A percentile compares a stretch with the other conserved stretches of the same genome.
phyloP scores from a whole-genome alignment of 2,888 invertebrate genomes.

The Eupeodes latifasciatus region DNA sequence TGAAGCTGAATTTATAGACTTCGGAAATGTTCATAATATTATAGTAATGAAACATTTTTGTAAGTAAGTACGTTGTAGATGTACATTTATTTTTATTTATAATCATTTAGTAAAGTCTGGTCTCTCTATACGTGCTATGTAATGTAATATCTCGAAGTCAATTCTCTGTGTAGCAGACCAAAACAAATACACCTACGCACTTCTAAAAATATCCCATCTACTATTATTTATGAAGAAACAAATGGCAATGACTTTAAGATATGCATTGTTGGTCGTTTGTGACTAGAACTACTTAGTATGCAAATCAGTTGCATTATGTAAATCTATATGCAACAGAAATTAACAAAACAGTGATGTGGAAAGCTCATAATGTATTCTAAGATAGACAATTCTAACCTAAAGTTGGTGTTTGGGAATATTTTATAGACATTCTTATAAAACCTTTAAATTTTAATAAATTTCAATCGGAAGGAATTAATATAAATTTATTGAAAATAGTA shows the following conservation, averaged over 20 bases:
- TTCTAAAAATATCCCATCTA: conserved; percentile 17
- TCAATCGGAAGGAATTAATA: too few species aligned
- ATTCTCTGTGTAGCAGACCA: neutral
- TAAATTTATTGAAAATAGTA: too few species aligned
- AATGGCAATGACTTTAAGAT: conserved; percentile 22
- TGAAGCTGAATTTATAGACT: neutral
- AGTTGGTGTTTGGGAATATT: neutral
- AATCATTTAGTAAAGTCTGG: neutral
- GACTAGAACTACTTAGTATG: conserved; percentile 17
- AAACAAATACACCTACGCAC: neutral
- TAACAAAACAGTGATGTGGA: neutral
- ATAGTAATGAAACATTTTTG: neutral
- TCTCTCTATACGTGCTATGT: neutral
- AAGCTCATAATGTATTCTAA: neutral
- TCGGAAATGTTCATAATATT: neutral
- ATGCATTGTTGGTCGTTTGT: neutral
- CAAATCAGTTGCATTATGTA: conserved; percentile 27
- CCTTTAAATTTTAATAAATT: too few species aligned
- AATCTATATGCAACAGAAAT: neutral
- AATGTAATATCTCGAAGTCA: neutral
- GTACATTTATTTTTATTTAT: neutral
- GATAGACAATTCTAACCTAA: neutral
- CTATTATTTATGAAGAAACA: neutral
- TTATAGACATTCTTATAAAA: too few species aligned
- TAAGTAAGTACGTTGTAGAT: neutral